A percentile compares a stretch with the other conserved stretches of the same genome.
These are phyloP conservation scores for Clarias pachynema DNA, from an alignment of 2,797 vertebrate genomes.

Conservation along the genomic window DNA sequence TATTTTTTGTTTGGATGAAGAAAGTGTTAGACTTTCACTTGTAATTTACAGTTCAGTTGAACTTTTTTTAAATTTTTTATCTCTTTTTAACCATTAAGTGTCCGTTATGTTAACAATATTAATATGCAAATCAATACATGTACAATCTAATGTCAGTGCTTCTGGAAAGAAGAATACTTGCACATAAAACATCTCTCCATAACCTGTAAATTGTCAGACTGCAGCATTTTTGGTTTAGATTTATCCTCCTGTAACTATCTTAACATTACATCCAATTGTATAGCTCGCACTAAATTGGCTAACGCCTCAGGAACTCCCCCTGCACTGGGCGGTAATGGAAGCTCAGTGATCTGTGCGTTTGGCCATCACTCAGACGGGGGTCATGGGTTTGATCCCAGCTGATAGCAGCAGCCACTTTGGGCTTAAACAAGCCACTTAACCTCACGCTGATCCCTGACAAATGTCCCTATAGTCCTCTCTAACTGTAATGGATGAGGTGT, in stretches of 20 bases:
- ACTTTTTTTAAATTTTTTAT: too few species aligned
- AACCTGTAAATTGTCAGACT: too few species aligned
- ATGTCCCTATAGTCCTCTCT: constrained; percentile 17
- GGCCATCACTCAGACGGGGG: constrained; percentile 26
- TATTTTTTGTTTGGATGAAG: background rate
- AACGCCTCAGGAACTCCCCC: background rate
- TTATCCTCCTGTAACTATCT: background rate
- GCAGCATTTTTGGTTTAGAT: background rate
- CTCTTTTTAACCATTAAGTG: background rate
- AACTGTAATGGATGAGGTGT: constrained; percentile 16
- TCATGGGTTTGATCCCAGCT: constrained; percentile 25
- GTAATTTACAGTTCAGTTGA: background rate
- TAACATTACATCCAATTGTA: background rate
- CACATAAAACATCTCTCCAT: too few species aligned
- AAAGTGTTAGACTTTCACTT: background rate
- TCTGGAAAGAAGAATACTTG: background rate
- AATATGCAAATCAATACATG: background rate
- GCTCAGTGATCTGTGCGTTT: constrained; percentile 24
- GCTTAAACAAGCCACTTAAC: constrained; percentile 35
- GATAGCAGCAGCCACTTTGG: constrained; percentile 30
- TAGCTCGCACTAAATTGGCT: background rate
- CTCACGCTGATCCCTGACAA: constrained; percentile 26
- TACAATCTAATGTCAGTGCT: background rate
- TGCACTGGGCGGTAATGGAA: background rate
- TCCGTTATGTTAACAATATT: background rate